Evolutionary conservation across 2,797 vertebrate genomes (phyloP), one percentile per base, ranked within the genome.

Genomic region (Mastacembelus armatus): DNA sequence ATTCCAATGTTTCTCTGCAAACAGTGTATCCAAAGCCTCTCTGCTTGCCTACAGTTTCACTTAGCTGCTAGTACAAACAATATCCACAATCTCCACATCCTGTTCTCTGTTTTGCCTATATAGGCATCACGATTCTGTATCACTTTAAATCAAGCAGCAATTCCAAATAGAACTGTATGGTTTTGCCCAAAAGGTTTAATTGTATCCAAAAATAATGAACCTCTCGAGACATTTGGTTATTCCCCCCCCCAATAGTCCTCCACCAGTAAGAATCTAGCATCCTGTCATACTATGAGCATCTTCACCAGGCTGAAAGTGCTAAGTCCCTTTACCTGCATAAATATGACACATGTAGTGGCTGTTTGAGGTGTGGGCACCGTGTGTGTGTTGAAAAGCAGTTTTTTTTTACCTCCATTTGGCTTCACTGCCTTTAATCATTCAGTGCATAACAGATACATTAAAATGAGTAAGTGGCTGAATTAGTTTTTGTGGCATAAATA

Each of bases 251-350:
- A 21, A 44, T 59, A 45, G 71, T 69, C 42, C 27, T 67, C 57
- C 62, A 47, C 72, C 71, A 83, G 70, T 84, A 73, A 54, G 35
- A 61, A 35, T 38, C 45, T 59, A 67, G 39, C 56, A 49, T 62
- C 32, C 44, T 38, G 24, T 44, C 16, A 14, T 77, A 74, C 80
- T 77, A 35, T 35, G 64, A 79, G 80, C 65, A 80, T 70, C 65
- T 44, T 72, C 69, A 71, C 36, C 30, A 42, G 56, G 44, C 36
- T 73, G 36, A 79, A 87, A 70, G 70, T 85, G 77, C 71, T 87
- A 78, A 86, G 84, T 83, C 70, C 75, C 88, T 90, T 87, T 85
- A 76, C 63, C 32, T 73, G 73, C 57, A 48, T 86, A 88, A 86
- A 84, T 52, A 72, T 89, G 81, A 89, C 80, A 2, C 82, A 86